Evolutionary conservation across 2,888 invertebrate species (phyloP).

Genomic region (Nipponacmea schrenckii): DNA sequence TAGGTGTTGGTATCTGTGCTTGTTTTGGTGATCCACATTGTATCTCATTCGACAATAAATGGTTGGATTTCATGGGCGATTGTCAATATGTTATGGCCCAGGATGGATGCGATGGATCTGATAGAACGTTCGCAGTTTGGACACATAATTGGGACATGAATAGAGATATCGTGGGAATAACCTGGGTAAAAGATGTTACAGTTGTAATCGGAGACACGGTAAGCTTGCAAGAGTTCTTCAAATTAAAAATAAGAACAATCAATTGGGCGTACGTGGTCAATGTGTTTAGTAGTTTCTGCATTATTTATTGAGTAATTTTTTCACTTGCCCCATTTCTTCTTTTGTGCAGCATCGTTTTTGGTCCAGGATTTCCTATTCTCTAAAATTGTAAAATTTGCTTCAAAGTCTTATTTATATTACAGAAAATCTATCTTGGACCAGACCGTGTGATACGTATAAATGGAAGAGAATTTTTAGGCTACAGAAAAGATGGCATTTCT

Average conservation of each 20-base stretch:
- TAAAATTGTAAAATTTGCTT: too few species aligned
- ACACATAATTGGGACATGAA: conserved; percentile 37
- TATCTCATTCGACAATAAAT: conserved; percentile 46
- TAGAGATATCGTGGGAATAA: conserved; percentile 20
- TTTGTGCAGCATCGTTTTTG: too few species aligned
- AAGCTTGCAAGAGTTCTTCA: conserved; percentile 20
- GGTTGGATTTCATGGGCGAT: conserved; percentile 52
- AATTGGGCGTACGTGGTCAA: too few species aligned
- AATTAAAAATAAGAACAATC: too few species aligned
- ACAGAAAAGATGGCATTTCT: background rate
- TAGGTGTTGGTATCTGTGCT: conserved; percentile 52
- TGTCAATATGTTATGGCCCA: conserved; percentile 56
- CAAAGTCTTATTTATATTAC: background rate
- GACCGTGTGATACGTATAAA: conserved; percentile 7
- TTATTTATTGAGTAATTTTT: too few species aligned
- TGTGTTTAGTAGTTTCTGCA: too few species aligned
- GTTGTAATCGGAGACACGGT: conserved; percentile 37
- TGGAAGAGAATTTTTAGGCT: conserved; percentile 4
- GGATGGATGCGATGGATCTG: conserved; percentile 46
- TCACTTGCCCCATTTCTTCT: too few species aligned
- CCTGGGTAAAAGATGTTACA: conserved; percentile 54
- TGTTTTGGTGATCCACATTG: conserved; percentile 65
- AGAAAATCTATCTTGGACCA: conserved; percentile 17
- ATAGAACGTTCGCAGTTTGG: conserved; percentile 42
- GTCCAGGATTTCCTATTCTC: too few species aligned